Evolutionary conservation across 2,113 vertebrate genomes (phyloP).

Genomic region (Motacilla alba): DNA sequence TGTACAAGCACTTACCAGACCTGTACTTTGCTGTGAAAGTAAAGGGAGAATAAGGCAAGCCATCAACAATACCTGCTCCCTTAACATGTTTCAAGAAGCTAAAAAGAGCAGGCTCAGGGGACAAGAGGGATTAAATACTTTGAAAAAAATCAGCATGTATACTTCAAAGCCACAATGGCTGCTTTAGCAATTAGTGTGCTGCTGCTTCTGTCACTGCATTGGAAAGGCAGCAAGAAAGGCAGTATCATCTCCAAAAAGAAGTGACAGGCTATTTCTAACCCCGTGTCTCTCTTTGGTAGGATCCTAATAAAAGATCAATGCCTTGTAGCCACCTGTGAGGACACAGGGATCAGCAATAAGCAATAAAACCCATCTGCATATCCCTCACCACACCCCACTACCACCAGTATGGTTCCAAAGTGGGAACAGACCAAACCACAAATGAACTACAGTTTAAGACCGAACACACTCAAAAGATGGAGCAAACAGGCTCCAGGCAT

Average conservation of each 20-base stretch:
- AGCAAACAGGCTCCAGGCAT: neutral
- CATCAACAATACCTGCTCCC: neutral
- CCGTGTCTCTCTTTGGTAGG: neutral
- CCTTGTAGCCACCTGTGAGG: neutral
- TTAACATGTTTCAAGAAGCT: neutral
- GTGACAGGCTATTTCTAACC: neutral
- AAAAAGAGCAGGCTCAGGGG: neutral
- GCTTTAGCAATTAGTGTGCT: neutral
- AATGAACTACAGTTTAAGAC: neutral
- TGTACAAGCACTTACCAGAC: neutral
- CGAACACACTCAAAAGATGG: neutral
- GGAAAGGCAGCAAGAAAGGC: neutral
- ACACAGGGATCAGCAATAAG: neutral
- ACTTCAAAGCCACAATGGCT: neutral
- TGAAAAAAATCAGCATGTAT: neutral
- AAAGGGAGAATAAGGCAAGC: neutral
- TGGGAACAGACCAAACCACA: neutral
- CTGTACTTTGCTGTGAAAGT: neutral
- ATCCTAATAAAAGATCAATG: neutral
- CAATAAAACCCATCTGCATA: neutral
- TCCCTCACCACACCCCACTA: neutral
- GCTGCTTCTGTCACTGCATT: neutral
- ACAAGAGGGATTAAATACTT: neutral
- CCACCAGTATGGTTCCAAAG: neutral
- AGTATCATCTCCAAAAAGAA: neutral